phyloP scores from a whole-genome alignment of 2,797 vertebrate species.

The Tragelaphus oryx region DNA sequence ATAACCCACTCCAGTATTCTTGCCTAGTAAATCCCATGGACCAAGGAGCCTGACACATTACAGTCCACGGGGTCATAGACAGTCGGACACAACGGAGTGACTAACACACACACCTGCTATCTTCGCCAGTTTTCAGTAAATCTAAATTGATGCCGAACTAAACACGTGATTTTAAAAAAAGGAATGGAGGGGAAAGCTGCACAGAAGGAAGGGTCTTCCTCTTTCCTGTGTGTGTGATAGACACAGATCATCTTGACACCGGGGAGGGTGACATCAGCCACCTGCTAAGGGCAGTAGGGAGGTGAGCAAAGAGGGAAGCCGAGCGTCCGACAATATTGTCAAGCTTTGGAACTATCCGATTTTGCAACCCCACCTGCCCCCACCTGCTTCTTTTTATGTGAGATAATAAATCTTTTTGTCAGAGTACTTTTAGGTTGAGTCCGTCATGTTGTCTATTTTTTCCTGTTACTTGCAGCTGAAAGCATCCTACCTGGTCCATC shows the following conservation, averaged over 20 bases:
- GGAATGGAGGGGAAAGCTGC: background rate
- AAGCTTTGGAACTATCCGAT: background rate
- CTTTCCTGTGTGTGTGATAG: background rate
- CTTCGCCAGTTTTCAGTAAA: background rate
- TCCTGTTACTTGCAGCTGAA: background rate
- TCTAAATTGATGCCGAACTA: background rate
- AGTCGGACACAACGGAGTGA: background rate
- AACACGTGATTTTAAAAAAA: background rate
- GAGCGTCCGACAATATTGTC: rapidly evolving
- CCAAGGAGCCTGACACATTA: background rate
- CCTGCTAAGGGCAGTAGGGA: background rate
- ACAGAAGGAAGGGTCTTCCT: background rate
- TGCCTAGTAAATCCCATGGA: background rate
- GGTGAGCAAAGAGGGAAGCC: background rate
- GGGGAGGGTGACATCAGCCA: rapidly evolving
- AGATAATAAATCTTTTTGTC: background rate
- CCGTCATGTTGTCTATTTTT: background rate
- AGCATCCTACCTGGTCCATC: background rate
- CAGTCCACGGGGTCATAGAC: background rate
- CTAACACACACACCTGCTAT: background rate
- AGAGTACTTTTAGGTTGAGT: background rate
- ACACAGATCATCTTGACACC: background rate
- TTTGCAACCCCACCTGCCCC: background rate
- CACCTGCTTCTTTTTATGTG: background rate
- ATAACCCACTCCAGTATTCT: background rate